phyloP scores from a whole-genome alignment of 2,113 vertebrate species.

The Scortum barcoo region DNA sequence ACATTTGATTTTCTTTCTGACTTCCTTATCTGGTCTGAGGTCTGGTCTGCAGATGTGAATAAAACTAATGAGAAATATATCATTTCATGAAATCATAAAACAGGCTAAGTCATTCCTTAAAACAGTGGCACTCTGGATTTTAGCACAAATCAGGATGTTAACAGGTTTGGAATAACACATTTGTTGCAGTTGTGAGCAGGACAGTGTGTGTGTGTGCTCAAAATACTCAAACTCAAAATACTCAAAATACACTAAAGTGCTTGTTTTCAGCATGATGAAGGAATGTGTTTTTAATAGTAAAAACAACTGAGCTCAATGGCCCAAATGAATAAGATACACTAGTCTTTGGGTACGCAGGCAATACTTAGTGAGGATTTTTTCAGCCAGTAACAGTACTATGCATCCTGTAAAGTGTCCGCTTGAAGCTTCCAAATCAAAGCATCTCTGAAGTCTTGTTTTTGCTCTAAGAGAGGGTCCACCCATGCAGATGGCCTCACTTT shows the following conservation, averaged over 20 bases:
- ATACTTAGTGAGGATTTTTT: not conserved
- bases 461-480: not conserved
- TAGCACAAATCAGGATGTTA: not conserved
- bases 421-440: slow-evolving; percentile 18
- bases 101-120: not conserved
- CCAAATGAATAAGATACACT: not conserved
- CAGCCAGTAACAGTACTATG: not conserved
- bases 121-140: not conserved
- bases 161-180: no score
- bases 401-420: not conserved
- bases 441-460: slow-evolving; percentile 1
- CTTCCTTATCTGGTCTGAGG: no score
- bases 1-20: not conserved
- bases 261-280: not conserved
- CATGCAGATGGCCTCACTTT: slow-evolving; percentile 3
- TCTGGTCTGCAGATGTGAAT: not conserved
- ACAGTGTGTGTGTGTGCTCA: not conserved
- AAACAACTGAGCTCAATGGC: not conserved
- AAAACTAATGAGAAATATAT: not conserved
- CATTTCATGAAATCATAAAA: no score
- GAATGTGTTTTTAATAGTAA: not conserved
- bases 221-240: not conserved
- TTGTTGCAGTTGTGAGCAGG: not conserved
- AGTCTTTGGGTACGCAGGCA: not conserved
- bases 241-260: not conserved